Evolutionary conservation across 2,113 vertebrate genomes (phyloP).

Genomic region (Grammomys surdaster): DNA sequence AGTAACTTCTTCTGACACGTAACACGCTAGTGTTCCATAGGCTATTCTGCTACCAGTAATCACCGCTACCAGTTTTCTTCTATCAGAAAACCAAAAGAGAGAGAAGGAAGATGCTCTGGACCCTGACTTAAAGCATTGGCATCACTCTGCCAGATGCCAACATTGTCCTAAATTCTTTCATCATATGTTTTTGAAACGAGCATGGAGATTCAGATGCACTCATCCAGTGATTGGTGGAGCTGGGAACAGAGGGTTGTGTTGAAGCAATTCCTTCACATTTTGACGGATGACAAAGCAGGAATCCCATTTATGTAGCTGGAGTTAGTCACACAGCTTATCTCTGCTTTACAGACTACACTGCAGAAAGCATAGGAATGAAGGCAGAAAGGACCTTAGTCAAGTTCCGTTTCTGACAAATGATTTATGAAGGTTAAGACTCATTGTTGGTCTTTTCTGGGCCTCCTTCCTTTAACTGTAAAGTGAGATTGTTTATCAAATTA

Average conservation of each 20-base stretch:
- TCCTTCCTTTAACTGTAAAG: constrained; percentile 21
- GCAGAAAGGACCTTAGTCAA: background rate
- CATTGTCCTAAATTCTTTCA: background rate
- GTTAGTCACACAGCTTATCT: background rate
- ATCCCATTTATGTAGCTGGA: background rate
- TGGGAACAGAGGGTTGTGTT: background rate
- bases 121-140: rapidly evolving
- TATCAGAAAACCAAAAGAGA: too few species aligned
- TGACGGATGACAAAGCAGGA: background rate
- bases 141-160: background rate
- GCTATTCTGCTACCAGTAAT: background rate
- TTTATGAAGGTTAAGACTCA: background rate
- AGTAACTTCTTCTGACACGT: background rate
- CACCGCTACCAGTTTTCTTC: background rate
- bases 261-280: background rate
- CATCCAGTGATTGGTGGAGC: background rate
- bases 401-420: constrained; percentile 27
- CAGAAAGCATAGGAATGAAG: background rate
- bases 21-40: background rate
- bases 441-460: background rate
- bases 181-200: background rate
- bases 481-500: background rate
- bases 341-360: background rate
- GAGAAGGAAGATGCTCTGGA: background rate
- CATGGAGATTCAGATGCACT: background rate